phyloP scores from a whole-genome alignment of 2,113 vertebrate genomes.

The Stercorarius parasiticus region DNA sequence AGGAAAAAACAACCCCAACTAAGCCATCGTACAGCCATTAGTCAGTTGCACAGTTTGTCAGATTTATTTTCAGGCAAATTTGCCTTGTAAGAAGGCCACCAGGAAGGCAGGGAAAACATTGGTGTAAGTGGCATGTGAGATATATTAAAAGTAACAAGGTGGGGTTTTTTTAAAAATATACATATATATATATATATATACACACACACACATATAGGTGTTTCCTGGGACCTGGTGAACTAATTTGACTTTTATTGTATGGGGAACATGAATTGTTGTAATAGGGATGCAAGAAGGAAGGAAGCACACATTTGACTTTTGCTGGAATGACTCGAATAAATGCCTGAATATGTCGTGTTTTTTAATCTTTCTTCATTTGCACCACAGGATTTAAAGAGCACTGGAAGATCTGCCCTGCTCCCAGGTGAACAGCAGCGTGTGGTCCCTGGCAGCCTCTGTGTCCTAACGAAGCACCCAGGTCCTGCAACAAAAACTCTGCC shows the following conservation, averaged over 20 bases:
- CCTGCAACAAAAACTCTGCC: background rate
- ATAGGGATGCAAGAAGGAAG: background rate
- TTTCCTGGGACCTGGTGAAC: background rate
- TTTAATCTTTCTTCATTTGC: background rate
- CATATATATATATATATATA: background rate
- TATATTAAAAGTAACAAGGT: background rate
- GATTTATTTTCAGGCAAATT: background rate
- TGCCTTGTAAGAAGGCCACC: background rate
- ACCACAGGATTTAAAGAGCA: no score
- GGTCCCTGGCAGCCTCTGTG: background rate
- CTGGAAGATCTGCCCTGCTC: background rate
- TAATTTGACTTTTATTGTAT: background rate
- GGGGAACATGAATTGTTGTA: background rate
- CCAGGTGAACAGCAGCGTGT: fast-evolving
- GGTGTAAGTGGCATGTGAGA: background rate
- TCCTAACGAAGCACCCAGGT: background rate
- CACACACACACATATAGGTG: no score
- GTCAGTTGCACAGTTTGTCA: background rate
- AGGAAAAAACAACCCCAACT: no score
- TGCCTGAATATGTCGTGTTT: background rate
- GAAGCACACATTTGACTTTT: background rate
- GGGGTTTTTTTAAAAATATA: no score
- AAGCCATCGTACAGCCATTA: background rate
- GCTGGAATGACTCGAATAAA: background rate
- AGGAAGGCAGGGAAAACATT: background rate